Evolutionary conservation across 2,113 vertebrate genomes (phyloP).

Genomic region (Campylorhamphus procurvoides): DNA sequence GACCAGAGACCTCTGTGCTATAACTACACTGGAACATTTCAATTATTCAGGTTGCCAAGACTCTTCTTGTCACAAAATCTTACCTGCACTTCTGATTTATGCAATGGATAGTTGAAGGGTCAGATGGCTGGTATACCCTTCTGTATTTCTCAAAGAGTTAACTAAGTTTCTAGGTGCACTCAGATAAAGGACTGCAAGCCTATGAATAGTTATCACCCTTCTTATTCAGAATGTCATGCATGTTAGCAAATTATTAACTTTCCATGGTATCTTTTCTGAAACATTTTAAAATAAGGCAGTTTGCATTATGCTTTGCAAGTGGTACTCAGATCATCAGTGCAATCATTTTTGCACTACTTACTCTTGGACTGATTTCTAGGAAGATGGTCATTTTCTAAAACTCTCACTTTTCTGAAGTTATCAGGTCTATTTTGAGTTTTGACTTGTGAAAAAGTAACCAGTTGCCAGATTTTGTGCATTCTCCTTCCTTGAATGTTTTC

Average conservation of each 20-base stretch:
- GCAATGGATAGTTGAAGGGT: accelerated
- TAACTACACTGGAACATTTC: not conserved
- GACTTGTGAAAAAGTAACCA: not conserved
- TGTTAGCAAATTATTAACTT: not conserved
- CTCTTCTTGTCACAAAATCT: not conserved
- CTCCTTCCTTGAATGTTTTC: not conserved
- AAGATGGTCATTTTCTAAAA: not conserved
- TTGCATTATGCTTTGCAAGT: not conserved
- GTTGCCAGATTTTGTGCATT: not conserved
- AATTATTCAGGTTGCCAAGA: not conserved
- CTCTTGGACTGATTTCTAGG: not conserved
- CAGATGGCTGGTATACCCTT: not conserved
- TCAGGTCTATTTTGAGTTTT: not conserved
- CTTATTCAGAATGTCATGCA: not conserved
- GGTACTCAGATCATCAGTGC: not conserved
- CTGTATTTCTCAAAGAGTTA: not conserved
- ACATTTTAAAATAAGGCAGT: not conserved
- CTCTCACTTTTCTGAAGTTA: not conserved
- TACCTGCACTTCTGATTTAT: not conserved
- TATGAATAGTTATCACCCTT: not conserved
- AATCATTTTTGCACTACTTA: not conserved
- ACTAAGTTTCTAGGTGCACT: not conserved
- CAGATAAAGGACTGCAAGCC: not conserved
- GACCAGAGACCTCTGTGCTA: not conserved
- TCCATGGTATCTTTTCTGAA: not conserved